Conservation (phyloP, 2,113 vertebrate genomes). For the Podarcis raffonei region DNA sequence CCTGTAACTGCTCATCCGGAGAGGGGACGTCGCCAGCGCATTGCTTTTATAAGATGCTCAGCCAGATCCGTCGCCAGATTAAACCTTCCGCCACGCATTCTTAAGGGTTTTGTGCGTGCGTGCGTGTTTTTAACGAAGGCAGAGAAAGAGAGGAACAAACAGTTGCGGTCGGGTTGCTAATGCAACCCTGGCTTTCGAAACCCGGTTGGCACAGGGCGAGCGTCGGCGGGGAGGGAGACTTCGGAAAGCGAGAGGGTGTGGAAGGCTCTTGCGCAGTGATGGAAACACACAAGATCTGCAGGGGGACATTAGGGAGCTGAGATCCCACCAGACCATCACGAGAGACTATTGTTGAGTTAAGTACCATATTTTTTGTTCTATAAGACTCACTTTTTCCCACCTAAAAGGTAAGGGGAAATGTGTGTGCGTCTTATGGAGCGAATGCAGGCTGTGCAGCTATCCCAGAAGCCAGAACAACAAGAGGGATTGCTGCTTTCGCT, state of each 20-base stretch:
- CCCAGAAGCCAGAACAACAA: too few relatives aligned
- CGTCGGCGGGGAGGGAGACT: not conserved
- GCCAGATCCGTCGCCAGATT: not conserved
- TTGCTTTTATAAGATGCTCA: not conserved
- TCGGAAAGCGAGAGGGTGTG: not conserved
- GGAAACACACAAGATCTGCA: not conserved
- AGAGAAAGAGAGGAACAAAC: too few relatives aligned
- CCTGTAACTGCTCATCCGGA: not conserved
- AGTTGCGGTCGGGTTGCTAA: not conserved
- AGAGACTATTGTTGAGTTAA: too few relatives aligned
- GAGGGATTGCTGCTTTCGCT: too few relatives aligned
- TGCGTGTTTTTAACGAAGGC: not conserved
- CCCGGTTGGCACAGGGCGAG: too few relatives aligned
- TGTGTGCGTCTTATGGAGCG: too few relatives aligned
- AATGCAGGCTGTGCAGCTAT: too few relatives aligned
- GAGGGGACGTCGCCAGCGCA: not conserved
- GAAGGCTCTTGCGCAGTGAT: not conserved
- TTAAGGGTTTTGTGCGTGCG: too few relatives aligned
- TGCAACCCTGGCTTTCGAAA: not conserved
- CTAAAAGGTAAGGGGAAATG: too few relatives aligned
- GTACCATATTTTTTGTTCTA: too few relatives aligned
- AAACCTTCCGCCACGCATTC: not conserved
- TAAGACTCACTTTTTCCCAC: too few relatives aligned
- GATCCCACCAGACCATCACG: too few relatives aligned
- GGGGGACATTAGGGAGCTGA: not conserved